phyloP scores from a whole-genome alignment of 2,888 invertebrate species.

The Bellardia bayeri region DNA sequence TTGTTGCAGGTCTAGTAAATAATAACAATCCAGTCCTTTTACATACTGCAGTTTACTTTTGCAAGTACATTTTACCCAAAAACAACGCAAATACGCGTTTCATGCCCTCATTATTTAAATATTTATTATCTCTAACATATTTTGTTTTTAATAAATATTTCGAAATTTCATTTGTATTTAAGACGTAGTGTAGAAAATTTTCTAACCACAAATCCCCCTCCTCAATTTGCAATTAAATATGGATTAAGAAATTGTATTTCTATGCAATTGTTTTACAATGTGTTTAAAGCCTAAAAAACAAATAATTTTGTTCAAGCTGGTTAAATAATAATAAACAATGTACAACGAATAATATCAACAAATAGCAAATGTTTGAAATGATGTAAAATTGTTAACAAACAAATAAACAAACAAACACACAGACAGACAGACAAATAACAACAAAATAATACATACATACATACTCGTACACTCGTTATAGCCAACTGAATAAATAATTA shows the following conservation, averaged over 20 bases:
- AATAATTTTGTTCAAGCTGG: constrained; percentile 16
- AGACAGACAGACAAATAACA: constrained; percentile 1
- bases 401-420: not conserved
- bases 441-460: constrained; percentile 27
- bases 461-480: not conserved
- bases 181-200: not conserved
- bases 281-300: constrained; percentile 20
- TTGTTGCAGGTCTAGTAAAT: no score
- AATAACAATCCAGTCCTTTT: no score
- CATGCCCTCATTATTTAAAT: not conserved
- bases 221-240: constrained; percentile 47
- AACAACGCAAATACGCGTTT: not conserved
- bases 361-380: not conserved
- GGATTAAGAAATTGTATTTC: constrained; percentile 60
- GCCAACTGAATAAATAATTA: constrained; percentile 67
- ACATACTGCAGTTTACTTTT: no score
- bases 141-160: not conserved
- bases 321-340: constrained; percentile 36
- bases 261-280: constrained; percentile 23
- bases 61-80: no score
- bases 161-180: not conserved
- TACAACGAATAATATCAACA: not conserved
- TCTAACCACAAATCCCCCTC: constrained; percentile 34
- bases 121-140: not conserved
- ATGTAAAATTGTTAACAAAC: constrained; percentile 51